These are phyloP conservation scores for Pygocentrus nattereri DNA, from an alignment of 2,797 vertebrate genomes.

Conservation along the genomic window DNA sequence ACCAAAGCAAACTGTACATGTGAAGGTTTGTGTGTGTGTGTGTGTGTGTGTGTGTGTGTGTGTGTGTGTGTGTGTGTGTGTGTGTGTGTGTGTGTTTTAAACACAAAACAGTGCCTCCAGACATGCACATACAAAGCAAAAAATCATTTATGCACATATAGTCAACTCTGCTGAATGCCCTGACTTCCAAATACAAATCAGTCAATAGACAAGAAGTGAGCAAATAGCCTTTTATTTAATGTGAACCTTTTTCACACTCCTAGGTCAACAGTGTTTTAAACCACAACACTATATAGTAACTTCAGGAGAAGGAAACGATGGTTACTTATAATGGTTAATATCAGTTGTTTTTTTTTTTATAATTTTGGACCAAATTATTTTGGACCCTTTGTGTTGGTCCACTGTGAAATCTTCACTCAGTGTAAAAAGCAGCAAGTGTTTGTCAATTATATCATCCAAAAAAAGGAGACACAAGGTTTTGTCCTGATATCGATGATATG, in stretches of 20 bases:
- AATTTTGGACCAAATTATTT: too few species aligned
- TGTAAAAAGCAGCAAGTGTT: too few species aligned
- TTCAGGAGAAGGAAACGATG: too few species aligned
- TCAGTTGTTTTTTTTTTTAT: too few species aligned
- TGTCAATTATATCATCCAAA: too few species aligned
- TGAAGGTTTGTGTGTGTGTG: conserved; percentile 6
- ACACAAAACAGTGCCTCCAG: conserved; percentile 34
- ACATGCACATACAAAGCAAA: conserved; percentile 17
- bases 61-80: conserved; percentile 19
- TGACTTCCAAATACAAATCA: conserved; percentile 20
- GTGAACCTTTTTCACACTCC: background rate
- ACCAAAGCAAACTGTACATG: conserved; percentile 18
- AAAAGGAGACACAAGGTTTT: too few species aligned
- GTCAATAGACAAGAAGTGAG: background rate
- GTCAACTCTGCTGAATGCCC: background rate
- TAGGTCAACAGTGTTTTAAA: too few species aligned
- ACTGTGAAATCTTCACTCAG: too few species aligned
- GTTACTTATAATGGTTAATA: too few species aligned
- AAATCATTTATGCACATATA: conserved; percentile 32
- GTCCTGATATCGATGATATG: too few species aligned
- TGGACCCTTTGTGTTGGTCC: too few species aligned
- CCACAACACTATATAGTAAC: too few species aligned
- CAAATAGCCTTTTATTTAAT: background rate
- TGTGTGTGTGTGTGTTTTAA: conserved; percentile 25
- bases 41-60: conserved; percentile 14